Evolutionary conservation across 2,797 vertebrate genomes (phyloP).

Genomic region (Hoplostethus mediterraneus): DNA sequence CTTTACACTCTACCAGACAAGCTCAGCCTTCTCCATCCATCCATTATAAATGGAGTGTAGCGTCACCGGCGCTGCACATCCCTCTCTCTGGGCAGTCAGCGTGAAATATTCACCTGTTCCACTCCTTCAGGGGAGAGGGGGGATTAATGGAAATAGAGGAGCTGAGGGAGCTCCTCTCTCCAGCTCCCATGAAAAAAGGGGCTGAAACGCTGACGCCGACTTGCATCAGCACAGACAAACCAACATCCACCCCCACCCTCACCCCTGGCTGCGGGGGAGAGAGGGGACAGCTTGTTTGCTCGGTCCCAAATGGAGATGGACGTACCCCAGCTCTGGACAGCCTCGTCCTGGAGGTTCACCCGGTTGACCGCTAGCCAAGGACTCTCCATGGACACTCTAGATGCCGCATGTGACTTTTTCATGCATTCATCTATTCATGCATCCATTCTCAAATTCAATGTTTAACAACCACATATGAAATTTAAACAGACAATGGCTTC

Average conservation of each 20-base stretch:
- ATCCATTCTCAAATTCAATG: no score
- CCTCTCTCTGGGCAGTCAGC: slow-evolving; percentile 65
- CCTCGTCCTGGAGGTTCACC: not conserved
- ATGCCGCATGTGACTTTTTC: not conserved
- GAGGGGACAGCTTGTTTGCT: not conserved
- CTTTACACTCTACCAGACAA: slow-evolving; percentile 74
- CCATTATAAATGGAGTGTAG: slow-evolving; percentile 76
- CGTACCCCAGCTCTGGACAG: not conserved
- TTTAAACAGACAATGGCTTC: no score
- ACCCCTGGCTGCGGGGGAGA: not conserved
- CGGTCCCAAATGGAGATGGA: not conserved
- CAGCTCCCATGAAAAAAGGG: slow-evolving; percentile 38
- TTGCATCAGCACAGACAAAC: slow-evolving; percentile 62
- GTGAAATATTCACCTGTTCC: slow-evolving; percentile 80
- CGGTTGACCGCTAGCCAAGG: not conserved
- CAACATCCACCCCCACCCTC: not conserved
- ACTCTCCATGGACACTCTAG: not conserved
- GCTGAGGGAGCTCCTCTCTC: slow-evolving; percentile 58
- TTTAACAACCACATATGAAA: no score
- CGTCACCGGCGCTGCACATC: slow-evolving; percentile 63
- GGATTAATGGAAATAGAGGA: slow-evolving; percentile 71
- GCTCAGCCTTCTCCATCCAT: slow-evolving; percentile 64
- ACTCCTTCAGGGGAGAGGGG: slow-evolving; percentile 61
- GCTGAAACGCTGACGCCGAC: slow-evolving; percentile 65
- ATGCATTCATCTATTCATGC: no score